phyloP scores from a whole-genome alignment of 2,888 invertebrate species.

The Cryptophagus acutangulus region DNA sequence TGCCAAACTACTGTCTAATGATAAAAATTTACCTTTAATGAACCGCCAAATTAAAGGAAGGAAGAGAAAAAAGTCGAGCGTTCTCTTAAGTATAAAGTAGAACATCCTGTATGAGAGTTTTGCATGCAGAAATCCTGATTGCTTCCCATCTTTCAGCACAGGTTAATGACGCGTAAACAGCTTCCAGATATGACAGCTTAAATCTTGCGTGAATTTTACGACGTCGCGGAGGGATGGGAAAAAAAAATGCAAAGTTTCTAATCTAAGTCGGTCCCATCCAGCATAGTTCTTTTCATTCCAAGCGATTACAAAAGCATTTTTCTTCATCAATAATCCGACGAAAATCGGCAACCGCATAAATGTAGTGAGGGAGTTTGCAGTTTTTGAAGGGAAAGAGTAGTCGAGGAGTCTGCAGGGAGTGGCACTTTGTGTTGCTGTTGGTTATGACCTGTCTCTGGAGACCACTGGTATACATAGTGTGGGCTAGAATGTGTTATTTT shows the following conservation, averaged over 20 bases:
- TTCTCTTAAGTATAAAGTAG: no score
- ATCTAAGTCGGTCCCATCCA: background rate
- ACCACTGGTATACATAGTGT: background rate
- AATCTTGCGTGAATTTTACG: conserved; percentile 16
- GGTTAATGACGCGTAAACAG: conserved; percentile 20
- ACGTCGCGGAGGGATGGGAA: no score
- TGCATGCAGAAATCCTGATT: no score
- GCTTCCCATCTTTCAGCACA: background rate
- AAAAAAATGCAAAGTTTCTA: background rate
- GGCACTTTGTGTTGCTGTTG: background rate
- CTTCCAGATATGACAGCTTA: conserved; percentile 18
- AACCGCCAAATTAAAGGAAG: no score
- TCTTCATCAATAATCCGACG: background rate
- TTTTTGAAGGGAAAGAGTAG: background rate
- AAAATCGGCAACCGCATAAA: background rate
- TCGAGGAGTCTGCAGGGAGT: background rate
- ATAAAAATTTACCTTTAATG: no score
- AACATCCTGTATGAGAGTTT: no score
- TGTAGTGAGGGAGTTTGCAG: background rate
- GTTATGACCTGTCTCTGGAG: background rate
- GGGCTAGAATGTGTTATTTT: conserved; percentile 3
- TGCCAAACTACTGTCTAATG: no score
- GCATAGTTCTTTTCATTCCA: background rate
- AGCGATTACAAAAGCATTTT: background rate
- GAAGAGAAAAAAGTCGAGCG: no score